Base-by-base conservation (phyloP, 2,888 invertebrate species). In the Acanthoscelides obtectus region DNA sequence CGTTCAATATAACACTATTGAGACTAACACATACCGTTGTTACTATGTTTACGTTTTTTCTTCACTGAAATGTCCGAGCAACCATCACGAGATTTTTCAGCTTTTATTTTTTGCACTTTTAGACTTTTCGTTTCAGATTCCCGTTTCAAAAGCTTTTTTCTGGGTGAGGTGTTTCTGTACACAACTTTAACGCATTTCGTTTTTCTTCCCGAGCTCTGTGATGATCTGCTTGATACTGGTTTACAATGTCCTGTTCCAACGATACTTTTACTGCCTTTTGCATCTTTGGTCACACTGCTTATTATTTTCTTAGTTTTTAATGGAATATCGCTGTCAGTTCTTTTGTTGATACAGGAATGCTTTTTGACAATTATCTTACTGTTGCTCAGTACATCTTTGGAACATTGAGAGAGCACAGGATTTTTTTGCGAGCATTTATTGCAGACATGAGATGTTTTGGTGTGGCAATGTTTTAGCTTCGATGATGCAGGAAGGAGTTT, bases 401-500 rank as follows among this genome's bases (percentile, higher is more conserved):
- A 45, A 12, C 1, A 12, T 45, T 45, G 5, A 12, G 45, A 45
- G 1, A 45, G 25, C 67, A 20, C 63, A n/a, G 66, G 66, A 66
- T 66, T 66, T 21, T 22, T 22, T 2, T 3, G 20, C 20, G 22
- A 4, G 12, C 66, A 66, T 66, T 66, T 66, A 6, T 6, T 66
- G 22, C 66, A 66, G 1, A 66, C 66, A 17, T 45, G 25, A n/a
- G 66, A 6, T 3, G 2, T 3, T 66, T 66, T 20, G 20, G 66
- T 22, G 63, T 70, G 68, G 27, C 63, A 71, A 67, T 67, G 64
- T 72, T 72, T 72, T 45, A 22, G 67, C 45, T 71, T 64, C 70
- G 70, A 68, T 22, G 67, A 63, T 27, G 45, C 65, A 67, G 27
- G 69, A 20, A 75, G 67, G 63, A 65, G 63, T 75, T 75, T 75